These are phyloP conservation scores for Peromyscus polionotus DNA, from an alignment of 2,113 vertebrate species.

Conservation along the genomic window DNA sequence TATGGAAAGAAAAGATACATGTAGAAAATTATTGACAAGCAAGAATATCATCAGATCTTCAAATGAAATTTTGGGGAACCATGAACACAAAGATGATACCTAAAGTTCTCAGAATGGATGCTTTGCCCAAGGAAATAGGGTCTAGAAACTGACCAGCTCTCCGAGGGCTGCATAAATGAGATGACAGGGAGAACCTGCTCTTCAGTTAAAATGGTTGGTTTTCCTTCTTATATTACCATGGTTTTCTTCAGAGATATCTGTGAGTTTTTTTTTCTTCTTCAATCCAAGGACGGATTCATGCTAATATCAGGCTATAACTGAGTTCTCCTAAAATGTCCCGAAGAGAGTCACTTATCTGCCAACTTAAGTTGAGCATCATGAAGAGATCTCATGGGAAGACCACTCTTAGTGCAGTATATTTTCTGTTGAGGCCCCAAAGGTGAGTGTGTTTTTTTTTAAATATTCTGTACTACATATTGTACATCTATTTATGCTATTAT, in stretches of 20 bases:
- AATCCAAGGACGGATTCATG: not conserved
- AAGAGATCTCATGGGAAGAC: not conserved
- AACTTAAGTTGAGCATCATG: not conserved
- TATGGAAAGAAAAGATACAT: not conserved
- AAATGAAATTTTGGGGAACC: not conserved
- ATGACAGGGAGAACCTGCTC: rapidly evolving
- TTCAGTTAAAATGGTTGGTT: not conserved
- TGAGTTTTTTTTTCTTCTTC: not conserved
- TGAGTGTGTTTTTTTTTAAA: not conserved
- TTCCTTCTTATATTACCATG: not conserved
- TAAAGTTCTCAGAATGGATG: not conserved
- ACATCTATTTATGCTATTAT: not conserved
- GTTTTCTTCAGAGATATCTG: not conserved
- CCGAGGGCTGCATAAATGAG: not conserved
- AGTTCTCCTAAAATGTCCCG: not conserved
- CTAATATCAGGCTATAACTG: not conserved
- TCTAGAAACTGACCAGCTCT: not conserved
- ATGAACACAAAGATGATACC: not conserved
- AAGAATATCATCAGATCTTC: not conserved
- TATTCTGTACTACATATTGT: not conserved
- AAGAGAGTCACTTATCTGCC: not conserved
- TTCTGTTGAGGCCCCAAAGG: no score
- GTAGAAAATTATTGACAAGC: not conserved
- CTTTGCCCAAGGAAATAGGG: no score
- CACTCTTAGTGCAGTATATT: not conserved